phyloP scores from a whole-genome alignment of 1,140 invertebrate genomes.

The Agrilus planipennis region DNA sequence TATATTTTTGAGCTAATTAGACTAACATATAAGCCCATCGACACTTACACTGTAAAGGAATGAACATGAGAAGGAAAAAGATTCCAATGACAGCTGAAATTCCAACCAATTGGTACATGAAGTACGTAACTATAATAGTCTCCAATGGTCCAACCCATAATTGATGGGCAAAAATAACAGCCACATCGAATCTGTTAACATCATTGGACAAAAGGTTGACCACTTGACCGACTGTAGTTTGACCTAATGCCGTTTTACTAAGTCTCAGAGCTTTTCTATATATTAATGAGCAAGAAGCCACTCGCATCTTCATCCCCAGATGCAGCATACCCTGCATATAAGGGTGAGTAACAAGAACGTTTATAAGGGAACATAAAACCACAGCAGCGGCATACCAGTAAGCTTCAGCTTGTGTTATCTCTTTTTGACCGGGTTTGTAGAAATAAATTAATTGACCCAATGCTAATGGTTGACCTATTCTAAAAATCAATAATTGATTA shows the following conservation, averaged over 20 bases:
- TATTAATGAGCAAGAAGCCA: constrained; percentile 65
- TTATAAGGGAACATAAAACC: constrained; percentile 56
- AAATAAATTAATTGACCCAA: constrained; percentile 26
- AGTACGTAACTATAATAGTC: constrained; percentile 60
- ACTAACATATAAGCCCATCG: neutral
- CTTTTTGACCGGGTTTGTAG: constrained; percentile 28
- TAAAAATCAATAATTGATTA: too few relatives aligned
- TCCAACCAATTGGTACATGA: constrained; percentile 70
- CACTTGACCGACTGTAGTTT: constrained; percentile 71
- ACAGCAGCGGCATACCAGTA: constrained; percentile 55
- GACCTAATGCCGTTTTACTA: constrained; percentile 55
- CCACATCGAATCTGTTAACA: constrained; percentile 58
- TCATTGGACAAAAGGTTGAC: constrained; percentile 83
- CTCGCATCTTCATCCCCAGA: constrained; percentile 67
- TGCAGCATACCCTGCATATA: constrained; percentile 66
- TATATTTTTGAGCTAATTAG: too few relatives aligned
- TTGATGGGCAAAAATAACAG: constrained; percentile 58
- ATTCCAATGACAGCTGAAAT: constrained; percentile 68
- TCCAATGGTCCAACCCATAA: constrained; percentile 76
- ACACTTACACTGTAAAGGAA: constrained; percentile 71
- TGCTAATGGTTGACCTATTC: constrained; percentile 26
- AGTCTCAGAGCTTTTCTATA: constrained; percentile 68
- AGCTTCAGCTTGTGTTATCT: constrained; percentile 38
- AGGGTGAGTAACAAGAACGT: constrained; percentile 62
- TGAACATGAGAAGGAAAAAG: constrained; percentile 62